These are phyloP conservation scores for Pipistrellus nathusii DNA, from an alignment of 2,797 vertebrate species.

Conservation along the genomic window DNA sequence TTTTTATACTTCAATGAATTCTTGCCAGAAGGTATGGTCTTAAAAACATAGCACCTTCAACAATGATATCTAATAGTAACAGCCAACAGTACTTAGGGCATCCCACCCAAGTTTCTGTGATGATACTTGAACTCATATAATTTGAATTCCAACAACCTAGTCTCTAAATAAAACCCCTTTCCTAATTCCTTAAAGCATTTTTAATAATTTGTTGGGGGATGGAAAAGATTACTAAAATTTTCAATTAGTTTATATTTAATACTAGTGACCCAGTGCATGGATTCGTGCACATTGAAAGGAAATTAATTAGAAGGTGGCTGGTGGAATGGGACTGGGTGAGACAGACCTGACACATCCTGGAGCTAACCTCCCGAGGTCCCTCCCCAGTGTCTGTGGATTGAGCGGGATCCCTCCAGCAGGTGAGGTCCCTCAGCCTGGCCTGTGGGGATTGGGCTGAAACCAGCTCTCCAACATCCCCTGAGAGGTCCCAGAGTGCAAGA, in stretches of 20 bases:
- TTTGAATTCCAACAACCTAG: conserved; percentile 11
- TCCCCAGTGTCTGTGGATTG: no score
- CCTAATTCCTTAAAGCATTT: conserved; percentile 39
- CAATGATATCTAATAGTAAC: conserved; percentile 59
- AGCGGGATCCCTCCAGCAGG: no score
- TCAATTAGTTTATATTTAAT: not conserved
- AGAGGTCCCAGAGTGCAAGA: no score
- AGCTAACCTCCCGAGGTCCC: no score
- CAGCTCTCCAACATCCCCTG: no score
- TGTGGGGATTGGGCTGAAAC: no score
- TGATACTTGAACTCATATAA: conserved; percentile 44
- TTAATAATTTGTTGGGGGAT: conserved; percentile 26
- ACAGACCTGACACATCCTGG: no score
- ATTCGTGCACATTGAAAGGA: no score
- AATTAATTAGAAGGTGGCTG: no score
- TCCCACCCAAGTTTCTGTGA: conserved; percentile 71
- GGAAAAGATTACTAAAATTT: not conserved
- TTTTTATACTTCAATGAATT: conserved; percentile 56
- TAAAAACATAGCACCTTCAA: conserved; percentile 52
- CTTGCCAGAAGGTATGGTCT: conserved; percentile 23
- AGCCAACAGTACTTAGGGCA: conserved; percentile 14
- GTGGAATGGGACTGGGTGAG: no score
- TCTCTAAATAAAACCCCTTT: conserved; percentile 51
- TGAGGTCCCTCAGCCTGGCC: no score
- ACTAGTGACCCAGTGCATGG: no score